These are phyloP conservation scores for Anarrhichthys ocellatus DNA, from an alignment of 2,113 vertebrate species.

Conservation along the genomic window DNA sequence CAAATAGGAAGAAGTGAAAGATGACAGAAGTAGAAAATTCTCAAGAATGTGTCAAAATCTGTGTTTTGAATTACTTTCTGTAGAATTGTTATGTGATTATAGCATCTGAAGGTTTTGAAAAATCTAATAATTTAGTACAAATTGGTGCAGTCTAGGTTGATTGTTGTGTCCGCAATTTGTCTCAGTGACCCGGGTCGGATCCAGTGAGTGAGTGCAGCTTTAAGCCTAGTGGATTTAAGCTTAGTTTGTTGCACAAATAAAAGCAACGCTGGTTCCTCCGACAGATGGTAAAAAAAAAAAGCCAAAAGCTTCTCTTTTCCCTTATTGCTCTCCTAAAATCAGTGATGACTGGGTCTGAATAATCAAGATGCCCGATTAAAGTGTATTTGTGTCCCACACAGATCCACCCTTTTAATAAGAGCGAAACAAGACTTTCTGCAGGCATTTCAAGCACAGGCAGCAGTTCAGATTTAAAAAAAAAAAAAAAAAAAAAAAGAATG, in stretches of 20 bases:
- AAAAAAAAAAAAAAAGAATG: constrained; percentile 3
- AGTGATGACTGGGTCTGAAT: background rate
- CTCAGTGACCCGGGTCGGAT: background rate
- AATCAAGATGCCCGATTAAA: background rate
- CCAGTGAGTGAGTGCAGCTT: background rate
- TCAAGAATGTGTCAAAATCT: background rate
- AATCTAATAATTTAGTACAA: background rate
- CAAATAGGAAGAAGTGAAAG: background rate
- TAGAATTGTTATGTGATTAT: background rate
- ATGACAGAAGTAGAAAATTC: background rate
- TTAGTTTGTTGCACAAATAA: constrained; percentile 33
- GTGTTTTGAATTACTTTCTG: background rate
- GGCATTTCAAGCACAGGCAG: constrained; percentile 30
- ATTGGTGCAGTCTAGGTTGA: background rate
- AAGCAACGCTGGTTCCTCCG: background rate
- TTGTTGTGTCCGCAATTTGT: background rate
- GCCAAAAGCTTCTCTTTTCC: background rate
- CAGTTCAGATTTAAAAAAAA: constrained; percentile 8
- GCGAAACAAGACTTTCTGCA: constrained; percentile 3
- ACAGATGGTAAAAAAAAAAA: constrained; percentile 1
- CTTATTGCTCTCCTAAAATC: background rate
- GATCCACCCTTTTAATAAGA: constrained; percentile 2
- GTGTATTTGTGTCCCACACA: constrained; percentile 18
- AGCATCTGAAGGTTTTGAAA: background rate
- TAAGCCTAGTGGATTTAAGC: constrained; percentile 12